Conservation (phyloP, 2,113 vertebrate species). For the Bostrychus sinensis region DNA sequence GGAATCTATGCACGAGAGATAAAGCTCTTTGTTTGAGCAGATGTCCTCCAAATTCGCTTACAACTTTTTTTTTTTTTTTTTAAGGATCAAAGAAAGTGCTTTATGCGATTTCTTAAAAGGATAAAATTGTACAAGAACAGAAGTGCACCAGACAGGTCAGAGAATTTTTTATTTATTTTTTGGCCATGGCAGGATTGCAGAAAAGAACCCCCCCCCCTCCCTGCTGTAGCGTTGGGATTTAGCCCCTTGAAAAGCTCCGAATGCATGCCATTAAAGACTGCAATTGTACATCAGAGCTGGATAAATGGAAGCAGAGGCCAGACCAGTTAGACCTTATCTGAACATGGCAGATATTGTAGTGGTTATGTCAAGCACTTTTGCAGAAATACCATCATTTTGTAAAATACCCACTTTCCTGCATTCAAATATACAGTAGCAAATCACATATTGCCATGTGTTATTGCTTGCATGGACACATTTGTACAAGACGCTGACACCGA, state of each 20-base stretch:
- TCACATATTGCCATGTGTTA: slow-evolving; percentile 20
- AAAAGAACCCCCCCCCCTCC: slow-evolving; percentile 16
- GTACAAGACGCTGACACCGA: slow-evolving; percentile 60
- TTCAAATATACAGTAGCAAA: slow-evolving; percentile 17
- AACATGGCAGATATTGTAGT: neutral
- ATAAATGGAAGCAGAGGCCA: slow-evolving; percentile 23
- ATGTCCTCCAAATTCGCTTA: neutral
- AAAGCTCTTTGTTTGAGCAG: neutral
- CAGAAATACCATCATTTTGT: slow-evolving; percentile 26
- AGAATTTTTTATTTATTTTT: no score
- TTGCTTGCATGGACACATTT: slow-evolving; percentile 54
- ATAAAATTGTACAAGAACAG: neutral
- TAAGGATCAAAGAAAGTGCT: neutral
- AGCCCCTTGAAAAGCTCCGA: slow-evolving; percentile 11
- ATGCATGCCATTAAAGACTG: slow-evolving; percentile 16
- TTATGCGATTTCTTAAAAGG: neutral
- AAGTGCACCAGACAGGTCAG: slow-evolving; percentile 14
- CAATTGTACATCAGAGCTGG: slow-evolving; percentile 14
- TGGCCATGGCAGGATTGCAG: slow-evolving; percentile 1
- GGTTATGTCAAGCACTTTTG: slow-evolving; percentile 23
- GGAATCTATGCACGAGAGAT: neutral
- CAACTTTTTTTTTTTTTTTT: slow-evolving; percentile 4
- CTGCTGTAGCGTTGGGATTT: slow-evolving; percentile 3
- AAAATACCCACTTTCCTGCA: slow-evolving; percentile 26
- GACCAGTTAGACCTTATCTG: neutral